Evolutionary conservation across 2,888 invertebrate genomes (phyloP), one percentile per base, ranked within the genome.

Genomic region (Synergus itoensis): DNA sequence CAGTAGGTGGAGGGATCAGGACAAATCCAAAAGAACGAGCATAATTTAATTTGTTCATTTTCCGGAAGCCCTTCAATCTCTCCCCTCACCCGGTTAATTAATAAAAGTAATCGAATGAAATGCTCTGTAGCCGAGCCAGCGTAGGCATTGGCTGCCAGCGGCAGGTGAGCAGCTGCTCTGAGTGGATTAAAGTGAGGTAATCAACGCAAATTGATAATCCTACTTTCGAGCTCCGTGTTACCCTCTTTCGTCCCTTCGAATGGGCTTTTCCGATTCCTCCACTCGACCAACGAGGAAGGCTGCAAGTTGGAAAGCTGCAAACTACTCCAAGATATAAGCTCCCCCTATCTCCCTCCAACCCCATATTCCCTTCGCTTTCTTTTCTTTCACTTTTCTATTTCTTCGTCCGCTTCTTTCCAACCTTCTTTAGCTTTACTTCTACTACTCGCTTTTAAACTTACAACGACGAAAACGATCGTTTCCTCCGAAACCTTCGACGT

Each of bases 201-300:
- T 90, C 89, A 89, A 88, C 87, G 89, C 88, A 88, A 89, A 90
- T 89, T 90, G 89, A 89, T 89, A 89, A 90, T 89, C 88, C 88
- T 87, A 88, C 89, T 90, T 89, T 87, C 84, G 81, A 40, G 63
- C 65, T 48, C 63, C 45, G 67, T 79, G 53, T 48, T 77, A 65
- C 63, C 75, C 80, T 80, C 81, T 57, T 73, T 76, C 45, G 65
- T 60, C 76, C 63, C 43, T 57, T 67, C 73, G 16, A 77, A 77
- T 81, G 83, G 77, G 79, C 81, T 81, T 82, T 81, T 75, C 79
- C 77, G 81, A 81, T 79, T 78, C 81, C 84, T 81, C 80, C 81
- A 82, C 79, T 81, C 67, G 73, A 53, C 73, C 81, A 73, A n/a
- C 65, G 77, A 79, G 69, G 53, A 73, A 73, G 48, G 48, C 78